Evolutionary conservation across 2,113 vertebrate genomes (phyloP), one percentile per base, ranked within the genome.

Genomic region (Opisthocomus hoazin): DNA sequence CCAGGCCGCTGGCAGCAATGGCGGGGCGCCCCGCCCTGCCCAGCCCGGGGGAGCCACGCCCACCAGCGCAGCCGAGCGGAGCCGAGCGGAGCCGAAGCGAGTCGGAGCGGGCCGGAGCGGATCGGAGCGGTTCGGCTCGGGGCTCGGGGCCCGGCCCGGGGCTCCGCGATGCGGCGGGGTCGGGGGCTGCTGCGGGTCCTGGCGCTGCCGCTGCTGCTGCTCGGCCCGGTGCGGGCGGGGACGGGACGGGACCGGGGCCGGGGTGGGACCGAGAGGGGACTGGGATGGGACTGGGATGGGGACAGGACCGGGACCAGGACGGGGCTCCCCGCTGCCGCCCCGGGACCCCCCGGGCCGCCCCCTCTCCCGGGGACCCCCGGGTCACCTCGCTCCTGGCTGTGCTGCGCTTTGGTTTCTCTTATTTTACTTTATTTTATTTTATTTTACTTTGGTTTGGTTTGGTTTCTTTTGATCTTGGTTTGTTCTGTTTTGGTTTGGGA

Each of bases 241-340:
- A n/a, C n/a, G n/a, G n/a, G 13, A 12, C 20, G 6, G 84, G 36
- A 9, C 2, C 8, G 27, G 69, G 57, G 30, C 0, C 12, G 45
- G 61, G 23, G 2, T 3, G 66, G 76, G 14, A 4, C 3, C 2
- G 70, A 30, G 15, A 1, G 3, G 71, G 60, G n/a, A 5, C 1
- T n/a, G 45, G 61, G 23, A 2, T 3, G 66, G 76, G 14, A 4
- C 3, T 1, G 70, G 37, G 15, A 1, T n/a, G 3, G 71, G 60
- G n/a, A 5, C 1, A n/a, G 54, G 73, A 36, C 6, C 5, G 69
- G 69, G 36, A 53, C 4, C 17, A 27, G 69, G 36, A 30, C 6
- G 12, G 70, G 70, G 27, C 22, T 21, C 41, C 41, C 41, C 41
- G 41, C 39, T 22, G 18, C 45, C 41, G 17, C 14, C 23, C 36